Base-by-base conservation (phyloP, 2,888 invertebrate species). In the Toxonevra muliebris region DNA sequence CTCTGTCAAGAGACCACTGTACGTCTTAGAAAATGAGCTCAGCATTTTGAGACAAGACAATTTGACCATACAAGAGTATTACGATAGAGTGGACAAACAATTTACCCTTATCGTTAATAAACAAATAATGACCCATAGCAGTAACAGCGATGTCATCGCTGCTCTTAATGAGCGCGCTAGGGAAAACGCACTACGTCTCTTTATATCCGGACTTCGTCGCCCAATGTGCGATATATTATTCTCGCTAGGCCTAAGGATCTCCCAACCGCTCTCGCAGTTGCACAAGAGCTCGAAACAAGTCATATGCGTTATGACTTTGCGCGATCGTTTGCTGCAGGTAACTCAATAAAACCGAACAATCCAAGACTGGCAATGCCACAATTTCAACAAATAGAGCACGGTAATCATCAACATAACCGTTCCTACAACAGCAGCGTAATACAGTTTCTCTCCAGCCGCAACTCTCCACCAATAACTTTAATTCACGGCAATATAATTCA, bases 1-100 rank as follows among this genome's bases (percentile, higher is more conserved):
- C 17, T 66, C 69, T 15, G 70, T 67, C 43, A 63, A 63, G 55
- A 63, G 63, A 43, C 63, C 55, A 43, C 13, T 63, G 55, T 55
- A 63, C 43, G 55, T 63, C 13, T n/a, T 63, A 55, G 63, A 62
- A 17, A 62, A 62, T 12, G 62, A 62, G 20, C 54, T 62, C 5
- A 62, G 54, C 62, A 19, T 54, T 5, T 63, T 55, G 13, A 55
- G 55, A 13, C 63, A 55, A 45, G 63, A 45, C 13, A 53, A 20
- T 10, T 45, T 63, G 45, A 11, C 54, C 42, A 63, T 63, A 9
- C 43, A 42, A 11, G 48, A 63, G 0, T 63, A 55, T 11, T 63
- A 54, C 8, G 43, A 62, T 19, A 54, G 17, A 54, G 54, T 62
- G 7, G 62, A 43, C 54, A 62, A 62, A 19, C 54, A 54, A 54